These are phyloP conservation scores for Aphodius granarius DNA, from an alignment of 2,888 invertebrate genomes.

Conservation along the genomic window DNA sequence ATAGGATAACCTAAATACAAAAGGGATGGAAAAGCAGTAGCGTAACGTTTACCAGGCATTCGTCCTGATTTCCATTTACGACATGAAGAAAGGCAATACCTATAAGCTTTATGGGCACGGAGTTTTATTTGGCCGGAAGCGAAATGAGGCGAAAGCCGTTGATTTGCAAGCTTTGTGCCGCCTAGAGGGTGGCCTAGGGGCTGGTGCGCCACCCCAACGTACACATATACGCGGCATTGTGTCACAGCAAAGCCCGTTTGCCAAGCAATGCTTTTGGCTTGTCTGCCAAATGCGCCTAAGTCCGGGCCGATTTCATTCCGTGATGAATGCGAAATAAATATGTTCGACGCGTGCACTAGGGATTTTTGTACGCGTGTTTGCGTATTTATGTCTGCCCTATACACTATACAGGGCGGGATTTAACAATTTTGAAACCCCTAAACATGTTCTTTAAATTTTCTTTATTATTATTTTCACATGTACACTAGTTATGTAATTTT, in stretches of 20 bases:
- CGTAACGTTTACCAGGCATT: constrained; percentile 2
- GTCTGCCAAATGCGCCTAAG: neutral
- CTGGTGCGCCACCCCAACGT: neutral
- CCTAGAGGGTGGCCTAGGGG: neutral
- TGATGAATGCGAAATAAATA: neutral
- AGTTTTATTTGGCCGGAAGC: constrained; percentile 12
- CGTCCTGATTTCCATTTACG: constrained; percentile 9
- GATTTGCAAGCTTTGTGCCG: constrained; percentile 14
- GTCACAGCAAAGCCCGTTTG: neutral
- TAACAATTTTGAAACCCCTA: no score
- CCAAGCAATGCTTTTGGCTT: neutral
- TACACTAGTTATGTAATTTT: no score
- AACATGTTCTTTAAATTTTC: no score
- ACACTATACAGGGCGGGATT: no score
- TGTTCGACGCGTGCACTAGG: neutral
- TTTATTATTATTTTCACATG: no score
- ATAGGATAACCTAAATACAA: constrained; percentile 8
- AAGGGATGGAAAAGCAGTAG: neutral
- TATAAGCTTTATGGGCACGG: constrained; percentile 15
- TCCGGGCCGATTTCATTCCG: neutral
- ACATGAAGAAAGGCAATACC: constrained; percentile 6
- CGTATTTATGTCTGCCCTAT: neutral
- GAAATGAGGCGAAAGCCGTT: constrained; percentile 12
- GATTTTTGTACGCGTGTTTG: neutral
- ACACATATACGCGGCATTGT: neutral